phyloP scores from a whole-genome alignment of 2,888 invertebrate genomes.

The Cheilosia scutellata region DNA sequence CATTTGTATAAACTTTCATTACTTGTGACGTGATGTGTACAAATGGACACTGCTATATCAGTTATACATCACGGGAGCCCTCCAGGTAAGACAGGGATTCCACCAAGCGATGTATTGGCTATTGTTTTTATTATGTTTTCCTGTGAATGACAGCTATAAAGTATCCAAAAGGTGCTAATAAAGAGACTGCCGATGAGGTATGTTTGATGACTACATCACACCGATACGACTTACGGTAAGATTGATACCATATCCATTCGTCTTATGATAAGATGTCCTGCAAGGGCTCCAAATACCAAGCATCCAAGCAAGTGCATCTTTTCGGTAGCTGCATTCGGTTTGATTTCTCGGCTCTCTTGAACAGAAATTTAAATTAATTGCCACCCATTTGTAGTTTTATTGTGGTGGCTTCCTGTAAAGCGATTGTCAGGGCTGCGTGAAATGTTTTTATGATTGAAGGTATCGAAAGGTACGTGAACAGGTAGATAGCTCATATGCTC shows the following conservation, averaged over 20 bases:
- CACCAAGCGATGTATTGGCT: constrained; percentile 38
- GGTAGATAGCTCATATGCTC: constrained; percentile 41
- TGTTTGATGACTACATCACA: constrained; percentile 67
- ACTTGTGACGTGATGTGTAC: constrained; percentile 58
- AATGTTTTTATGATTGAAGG: constrained; percentile 73
- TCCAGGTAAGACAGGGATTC: constrained; percentile 22
- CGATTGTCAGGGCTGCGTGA: constrained; percentile 74
- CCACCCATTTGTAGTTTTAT: constrained; percentile 74
- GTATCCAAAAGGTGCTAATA: constrained; percentile 75
- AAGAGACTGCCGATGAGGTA: constrained; percentile 60
- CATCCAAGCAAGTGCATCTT: constrained; percentile 33
- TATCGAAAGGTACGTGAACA: constrained; percentile 65
- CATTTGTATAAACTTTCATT: constrained; percentile 67
- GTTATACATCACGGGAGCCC: constrained; percentile 46
- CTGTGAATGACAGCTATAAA: constrained; percentile 73
- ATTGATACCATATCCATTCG: constrained; percentile 53
- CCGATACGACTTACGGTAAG: constrained; percentile 35
- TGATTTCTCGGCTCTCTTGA: constrained; percentile 53
- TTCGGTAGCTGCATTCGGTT: constrained; percentile 62
- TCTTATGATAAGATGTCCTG: constrained; percentile 59
- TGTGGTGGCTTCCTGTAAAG: constrained; percentile 74
- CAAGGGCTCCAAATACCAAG: constrained; percentile 7
- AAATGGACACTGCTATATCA: constrained; percentile 64
- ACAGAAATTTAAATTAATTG: constrained; percentile 74
- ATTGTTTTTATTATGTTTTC: constrained; percentile 53